phyloP scores from a whole-genome alignment of 2,797 vertebrate genomes.

The Myripristis jacobus region DNA sequence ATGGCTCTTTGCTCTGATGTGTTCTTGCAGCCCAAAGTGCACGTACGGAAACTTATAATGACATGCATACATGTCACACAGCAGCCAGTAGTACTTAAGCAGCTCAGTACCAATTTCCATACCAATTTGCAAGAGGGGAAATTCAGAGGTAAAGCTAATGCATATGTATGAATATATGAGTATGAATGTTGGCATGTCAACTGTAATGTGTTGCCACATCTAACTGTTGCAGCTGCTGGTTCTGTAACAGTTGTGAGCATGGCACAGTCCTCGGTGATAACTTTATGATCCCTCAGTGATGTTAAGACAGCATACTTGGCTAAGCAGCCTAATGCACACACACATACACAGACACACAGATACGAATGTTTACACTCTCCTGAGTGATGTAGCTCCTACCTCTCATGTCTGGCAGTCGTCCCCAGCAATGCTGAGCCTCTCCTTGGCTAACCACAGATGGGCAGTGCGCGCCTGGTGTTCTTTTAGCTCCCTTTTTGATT shows the following conservation, averaged over 20 bases:
- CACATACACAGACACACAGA: constrained; percentile 2
- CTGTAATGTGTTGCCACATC: not conserved
- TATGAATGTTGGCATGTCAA: not conserved
- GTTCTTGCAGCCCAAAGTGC: constrained; percentile 59
- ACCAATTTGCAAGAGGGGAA: constrained; percentile 13
- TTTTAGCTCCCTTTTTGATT: constrained; percentile 65
- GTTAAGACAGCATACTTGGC: constrained; percentile 44
- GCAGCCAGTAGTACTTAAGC: constrained; percentile 28
- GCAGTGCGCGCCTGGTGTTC: constrained; percentile 48
- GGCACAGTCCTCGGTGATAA: not conserved
- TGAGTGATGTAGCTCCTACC: constrained; percentile 74
- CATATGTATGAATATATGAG: not conserved
- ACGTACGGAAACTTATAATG: constrained; percentile 54
- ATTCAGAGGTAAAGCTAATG: constrained; percentile 1
- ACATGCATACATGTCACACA: constrained; percentile 44
- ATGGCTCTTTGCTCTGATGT: constrained; percentile 61
- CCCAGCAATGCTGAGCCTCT: constrained; percentile 55
- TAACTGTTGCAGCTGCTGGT: not conserved
- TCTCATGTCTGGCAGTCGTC: constrained; percentile 81
- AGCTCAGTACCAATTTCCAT: constrained; percentile 1
- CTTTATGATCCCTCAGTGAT: constrained; percentile 40
- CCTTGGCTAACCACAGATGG: constrained; percentile 14
- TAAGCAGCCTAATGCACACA: constrained; percentile 30
- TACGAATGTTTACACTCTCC: constrained; percentile 7
- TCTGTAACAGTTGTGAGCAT: constrained; percentile 1